These are phyloP conservation scores for Muscidifurax raptorellus DNA, from an alignment of 1,140 invertebrate species.

Conservation along the genomic window DNA sequence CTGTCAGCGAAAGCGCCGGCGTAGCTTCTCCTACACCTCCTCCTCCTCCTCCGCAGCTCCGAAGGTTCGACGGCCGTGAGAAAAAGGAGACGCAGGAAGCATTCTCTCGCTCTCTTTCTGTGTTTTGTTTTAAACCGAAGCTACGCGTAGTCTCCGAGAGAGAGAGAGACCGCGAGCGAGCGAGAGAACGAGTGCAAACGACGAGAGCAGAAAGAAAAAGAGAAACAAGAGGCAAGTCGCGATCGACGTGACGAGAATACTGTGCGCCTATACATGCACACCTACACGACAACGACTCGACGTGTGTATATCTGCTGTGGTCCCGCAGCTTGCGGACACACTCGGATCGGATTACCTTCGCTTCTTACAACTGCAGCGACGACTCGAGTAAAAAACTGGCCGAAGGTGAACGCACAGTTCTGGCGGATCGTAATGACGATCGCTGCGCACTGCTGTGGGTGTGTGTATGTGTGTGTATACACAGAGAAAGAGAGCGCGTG, in stretches of 20 bases:
- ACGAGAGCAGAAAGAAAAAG: neutral
- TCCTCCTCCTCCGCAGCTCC: neutral
- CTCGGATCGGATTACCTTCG: slow-evolving; percentile 32
- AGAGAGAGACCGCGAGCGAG: no score
- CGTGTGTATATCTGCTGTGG: neutral
- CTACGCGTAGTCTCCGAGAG: neutral
- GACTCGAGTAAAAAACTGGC: neutral
- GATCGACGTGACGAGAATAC: slow-evolving; percentile 37
- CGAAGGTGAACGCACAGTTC: neutral
- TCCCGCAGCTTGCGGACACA: neutral
- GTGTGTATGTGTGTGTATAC: no score
- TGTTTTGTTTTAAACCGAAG: neutral
- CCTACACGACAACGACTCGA: neutral
- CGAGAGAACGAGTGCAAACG: slow-evolving; percentile 4
- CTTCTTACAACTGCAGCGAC: neutral
- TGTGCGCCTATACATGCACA: neutral
- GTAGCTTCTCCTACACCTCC: neutral
- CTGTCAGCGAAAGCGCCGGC: neutral
- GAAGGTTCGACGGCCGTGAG: neutral
- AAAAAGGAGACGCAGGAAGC: neutral
- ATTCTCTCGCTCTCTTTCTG: neutral
- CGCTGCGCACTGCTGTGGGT: neutral
- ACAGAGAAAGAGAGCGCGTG: neutral
- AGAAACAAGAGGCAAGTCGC: neutral
- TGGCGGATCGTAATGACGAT: slow-evolving; percentile 6